These are phyloP conservation scores for Ormyrus pomaceus DNA, from an alignment of 2,888 invertebrate species.

Conservation along the genomic window DNA sequence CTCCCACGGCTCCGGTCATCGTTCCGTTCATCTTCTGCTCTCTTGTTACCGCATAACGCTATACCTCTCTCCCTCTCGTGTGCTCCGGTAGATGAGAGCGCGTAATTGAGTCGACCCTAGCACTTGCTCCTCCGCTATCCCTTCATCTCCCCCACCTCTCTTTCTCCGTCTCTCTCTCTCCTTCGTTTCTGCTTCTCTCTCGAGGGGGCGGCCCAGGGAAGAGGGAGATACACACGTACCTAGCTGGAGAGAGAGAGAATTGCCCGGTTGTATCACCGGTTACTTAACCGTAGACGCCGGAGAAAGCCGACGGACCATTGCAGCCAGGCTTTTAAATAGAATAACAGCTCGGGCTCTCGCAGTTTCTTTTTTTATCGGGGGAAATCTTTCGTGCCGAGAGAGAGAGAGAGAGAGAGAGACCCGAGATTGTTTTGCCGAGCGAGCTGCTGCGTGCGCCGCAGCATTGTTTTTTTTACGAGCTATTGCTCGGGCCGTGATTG, in stretches of 20 bases:
- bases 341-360: not conserved
- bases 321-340: constrained; percentile 37
- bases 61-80: constrained; percentile 1
- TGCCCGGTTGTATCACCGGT: constrained; percentile 35
- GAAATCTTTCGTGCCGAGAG: constrained; percentile 8
- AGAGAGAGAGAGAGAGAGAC: not conserved
- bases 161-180: not conserved
- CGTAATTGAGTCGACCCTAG: constrained; percentile 52
- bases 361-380: not conserved
- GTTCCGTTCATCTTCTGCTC: constrained; percentile 26
- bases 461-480: not conserved
- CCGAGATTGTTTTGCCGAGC: not conserved
- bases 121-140: constrained; percentile 14
- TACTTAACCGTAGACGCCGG: constrained; percentile 31
- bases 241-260: not conserved
- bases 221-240: not conserved
- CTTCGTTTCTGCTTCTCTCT: constrained; percentile 29
- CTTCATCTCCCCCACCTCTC: not conserved
- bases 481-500: not conserved
- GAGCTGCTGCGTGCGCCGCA: not conserved
- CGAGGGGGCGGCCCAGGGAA: not conserved
- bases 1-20: not conserved
- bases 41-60: constrained; percentile 32
- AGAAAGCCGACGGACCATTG: not conserved
- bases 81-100: constrained; percentile 23